Base-by-base conservation (phyloP, 2,113 vertebrate species). In the Cariama cristata region DNA sequence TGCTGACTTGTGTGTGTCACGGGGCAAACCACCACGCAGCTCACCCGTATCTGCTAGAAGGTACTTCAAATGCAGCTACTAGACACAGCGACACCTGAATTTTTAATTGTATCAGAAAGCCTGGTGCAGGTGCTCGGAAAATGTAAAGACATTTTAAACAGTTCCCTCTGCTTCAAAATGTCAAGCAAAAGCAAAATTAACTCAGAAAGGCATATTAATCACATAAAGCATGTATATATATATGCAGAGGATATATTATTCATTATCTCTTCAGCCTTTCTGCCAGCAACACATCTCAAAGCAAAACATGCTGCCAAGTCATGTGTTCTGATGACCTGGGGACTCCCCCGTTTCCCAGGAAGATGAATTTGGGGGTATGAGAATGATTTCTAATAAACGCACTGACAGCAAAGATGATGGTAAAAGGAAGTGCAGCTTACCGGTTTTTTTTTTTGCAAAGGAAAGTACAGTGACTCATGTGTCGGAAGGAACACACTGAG, bases 401-500 rank as follows among this genome's bases (percentile, higher is more conserved):
- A 73, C 64, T 67, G 72, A 87, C 75, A 95, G 79, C 52, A 59
- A 77, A 92, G 56, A 79, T 75, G 14, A 88, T 81, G 63, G 68
- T 82, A 94, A 97, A 92, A 94, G 82, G 93, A 79, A 90, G 55
- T 91, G 35, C 68, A 92, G 50, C 69, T 79, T 74, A 47, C 73
- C 27, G 28, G 27, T 12, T 38, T 14, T 60, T 92, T 94, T 92
- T 92, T 91, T 84, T 75, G 45, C 53, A 55, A 63, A 97, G 79
- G 90, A 95, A 96, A 98, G 87, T 84, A 94, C 81, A 75, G 64
- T 96, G 96, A 95, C 83, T 94, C 96, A 94, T 86, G 45, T 86
- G 63, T 77, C 62, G 62, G 44, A 91, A 93, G 64, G 67, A 97
- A 91, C 84, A 55, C 1, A 14, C 71, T 92, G 83, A 90, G 81